Evolutionary conservation across 2,113 vertebrate genomes (phyloP), one percentile per base, ranked within the genome.

Genomic region (Orthonyx spaldingii): DNA sequence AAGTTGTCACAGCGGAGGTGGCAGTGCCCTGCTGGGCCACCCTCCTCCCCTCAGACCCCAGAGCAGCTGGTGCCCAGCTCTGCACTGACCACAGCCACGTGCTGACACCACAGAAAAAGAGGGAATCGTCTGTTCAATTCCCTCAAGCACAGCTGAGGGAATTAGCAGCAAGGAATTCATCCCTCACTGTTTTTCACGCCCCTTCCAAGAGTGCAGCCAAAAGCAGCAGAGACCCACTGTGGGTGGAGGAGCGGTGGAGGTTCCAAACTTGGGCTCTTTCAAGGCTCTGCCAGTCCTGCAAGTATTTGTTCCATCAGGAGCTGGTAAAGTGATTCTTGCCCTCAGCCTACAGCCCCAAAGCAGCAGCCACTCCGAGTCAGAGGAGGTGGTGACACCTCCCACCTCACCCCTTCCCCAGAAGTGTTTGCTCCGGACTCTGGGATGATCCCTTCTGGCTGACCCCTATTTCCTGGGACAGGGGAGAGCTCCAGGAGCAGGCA

Each of bases 151-250:
- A 91, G 22, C 61, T 56, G 55, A 87, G 52, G n/a, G 60, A 82
- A 78, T 1, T 0, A 37, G 5, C 35, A 81, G 12, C 35, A 57
- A 37, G 46, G 22, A 53, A 52, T 93, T 87, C 65, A 26, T 64
- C 59, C 63, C 37, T 72, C 23, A 1, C 5, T 13, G 11, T 1
- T 86, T 50, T 76, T 35, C n/a, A 50, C 0, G 1, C 17, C n/a
- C 57, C 44, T 59, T 61, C 61, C 52, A 59, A 90, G 35, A 3
- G 3, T 2, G 21, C 26, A 42, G 55, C 8, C 74, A 23, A 42
- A 71, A 64, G 78, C 28, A 56, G 20, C 76, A 55, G 23, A 11
- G 72, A 44, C 37, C 19, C 22, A 4, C 42, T 41, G 22, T 7
- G 30, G 11, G 27, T 39, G 44, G 55, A 85, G 55, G 21, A 66